Base-by-base conservation (phyloP, 2,888 invertebrate genomes). In the Drosophila austrosaltans region DNA sequence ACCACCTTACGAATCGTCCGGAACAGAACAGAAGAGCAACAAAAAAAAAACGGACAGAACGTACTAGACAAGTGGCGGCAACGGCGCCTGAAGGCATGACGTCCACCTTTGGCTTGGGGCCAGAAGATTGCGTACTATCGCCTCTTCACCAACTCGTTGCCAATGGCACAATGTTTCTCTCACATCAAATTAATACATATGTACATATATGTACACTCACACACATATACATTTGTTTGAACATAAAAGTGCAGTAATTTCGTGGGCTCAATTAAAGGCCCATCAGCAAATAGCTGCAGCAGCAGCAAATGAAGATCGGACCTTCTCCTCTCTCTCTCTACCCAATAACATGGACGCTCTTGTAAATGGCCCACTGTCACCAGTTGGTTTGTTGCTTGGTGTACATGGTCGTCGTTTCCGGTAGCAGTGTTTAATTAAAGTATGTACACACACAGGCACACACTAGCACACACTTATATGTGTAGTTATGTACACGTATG, bases 81-180 rank as follows among this genome's bases (percentile, higher is more conserved):
- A 76, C 78, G 75, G 48, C 48, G 48, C 48, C 77, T 84, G 61
- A 78, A 78, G 64, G 78, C 76, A 78, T 89, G 89, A 87, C 89
- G 85, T 87, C 66, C 70, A 65, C 74, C 61, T 68, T 80, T 86
- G 85, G 85, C 87, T 53, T n/a, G 53, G 30, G 63, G 88, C 85
- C 85, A 86, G 81, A 32, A 64, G 65, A 48, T 78, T 83, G 87
- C 83, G 70, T 68, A 65, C 66, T 67, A 32, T 44, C 54, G 32
- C 28, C 63, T 42, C 53, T 30, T 30, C 6, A 6, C 30, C 30
- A 36, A 64, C 59, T 69, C 57, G 28, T 22, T 53, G 66, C 10
- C 42, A 59, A 63, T 44, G 22, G 48, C n/a, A 39, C 36, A 60
- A 22, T 7, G 20, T 56, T 67, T 63, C 40, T 6, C n/a, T 20